Evolutionary conservation across 2,797 vertebrate species (phyloP), one percentile per base, ranked within the genome.

Genomic region (Phalanger gymnotis): DNA sequence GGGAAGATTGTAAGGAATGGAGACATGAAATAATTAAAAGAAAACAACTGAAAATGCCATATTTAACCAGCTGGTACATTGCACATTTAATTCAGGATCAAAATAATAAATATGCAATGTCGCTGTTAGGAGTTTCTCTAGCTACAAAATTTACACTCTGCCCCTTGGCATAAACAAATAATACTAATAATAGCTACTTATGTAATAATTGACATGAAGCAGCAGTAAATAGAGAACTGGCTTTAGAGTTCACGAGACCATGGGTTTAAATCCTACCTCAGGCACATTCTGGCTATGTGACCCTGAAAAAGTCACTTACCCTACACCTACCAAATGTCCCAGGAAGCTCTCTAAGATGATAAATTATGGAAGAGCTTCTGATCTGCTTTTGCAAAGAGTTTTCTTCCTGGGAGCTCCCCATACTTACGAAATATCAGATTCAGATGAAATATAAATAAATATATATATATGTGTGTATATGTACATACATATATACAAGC

Each of bases 1-100:
- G 0, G 53, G 34, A 57, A 93, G 40, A 90, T 89, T 87, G 73
- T 27, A 40, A 66, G 53, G 30, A 91, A 16, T 9, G 89, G 40
- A 94, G 94, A 91, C 51, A 0, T 5, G 58, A 66, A 94, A 55
- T 95, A 95, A 81, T 92, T 92, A 91, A 94, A 93, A 92, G 92
- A 58, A 91, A 61, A 0, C 13, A 89, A 93, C 90, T 81, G 81
- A 95, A 94, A 14, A 11, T 31, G 93, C 92, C 73, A 27, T 22
- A 0, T 0, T 54, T n/a, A 27, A 16, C 27, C 0, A 10, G n/a
- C 54, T n/a, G 40, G 61, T 25, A 0, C 9, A 11, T 11, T 12
- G 16, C 66, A 4, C 52, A 92, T 92, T 90, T n/a, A 57, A 58
- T 93, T 91, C 5, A 1, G 56, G n/a, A n/a, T 66, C 90, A 91